These are phyloP conservation scores for Caenorhabditis plicata DNA, from an alignment of 2,888 invertebrate genomes.

Conservation along the genomic window DNA sequence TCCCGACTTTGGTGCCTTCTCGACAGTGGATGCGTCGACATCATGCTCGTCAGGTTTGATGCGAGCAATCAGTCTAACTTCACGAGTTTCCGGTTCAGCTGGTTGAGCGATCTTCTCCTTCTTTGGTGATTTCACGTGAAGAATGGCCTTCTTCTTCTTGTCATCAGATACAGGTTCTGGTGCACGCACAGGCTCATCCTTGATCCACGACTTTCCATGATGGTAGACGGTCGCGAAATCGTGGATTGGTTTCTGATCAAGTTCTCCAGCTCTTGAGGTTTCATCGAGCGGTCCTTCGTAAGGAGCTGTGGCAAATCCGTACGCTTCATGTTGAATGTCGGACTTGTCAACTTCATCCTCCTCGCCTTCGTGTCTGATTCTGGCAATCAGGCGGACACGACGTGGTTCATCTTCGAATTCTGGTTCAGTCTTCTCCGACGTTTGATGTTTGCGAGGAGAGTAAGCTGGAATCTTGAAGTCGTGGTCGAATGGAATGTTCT, in stretches of 20 bases:
- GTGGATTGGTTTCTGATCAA: too few relatives aligned
- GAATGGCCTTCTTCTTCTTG: background rate
- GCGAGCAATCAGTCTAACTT: constrained; percentile 18
- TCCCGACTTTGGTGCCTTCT: background rate
- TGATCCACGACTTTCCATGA: too few relatives aligned
- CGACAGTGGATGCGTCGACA: background rate
- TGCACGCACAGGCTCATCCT: too few relatives aligned
- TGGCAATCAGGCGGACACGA: constrained; percentile 14
- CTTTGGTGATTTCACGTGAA: constrained; percentile 8
- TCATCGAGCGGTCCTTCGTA: too few relatives aligned
- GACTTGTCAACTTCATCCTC: too few relatives aligned
- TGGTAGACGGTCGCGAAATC: too few relatives aligned
- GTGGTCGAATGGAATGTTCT: constrained; percentile 12
- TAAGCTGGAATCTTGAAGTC: constrained; percentile 11
- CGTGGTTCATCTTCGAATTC: constrained; percentile 7
- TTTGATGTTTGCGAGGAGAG: constrained; percentile 5
- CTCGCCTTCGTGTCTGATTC: constrained; percentile 40
- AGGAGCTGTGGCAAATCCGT: too few relatives aligned
- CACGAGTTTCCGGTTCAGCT: constrained; percentile 13
- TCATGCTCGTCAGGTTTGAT: background rate
- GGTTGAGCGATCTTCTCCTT: constrained; percentile 13
- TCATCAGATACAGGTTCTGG: background rate
- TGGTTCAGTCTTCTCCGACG: constrained; percentile 1
- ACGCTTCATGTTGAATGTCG: too few relatives aligned
- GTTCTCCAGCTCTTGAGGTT: too few relatives aligned